A percentile compares a stretch with the other conserved stretches of the same genome.
These are phyloP conservation scores for Ictidomys tridecemlineatus DNA, from an alignment of 2,113 vertebrate genomes.

Conservation along the genomic window DNA sequence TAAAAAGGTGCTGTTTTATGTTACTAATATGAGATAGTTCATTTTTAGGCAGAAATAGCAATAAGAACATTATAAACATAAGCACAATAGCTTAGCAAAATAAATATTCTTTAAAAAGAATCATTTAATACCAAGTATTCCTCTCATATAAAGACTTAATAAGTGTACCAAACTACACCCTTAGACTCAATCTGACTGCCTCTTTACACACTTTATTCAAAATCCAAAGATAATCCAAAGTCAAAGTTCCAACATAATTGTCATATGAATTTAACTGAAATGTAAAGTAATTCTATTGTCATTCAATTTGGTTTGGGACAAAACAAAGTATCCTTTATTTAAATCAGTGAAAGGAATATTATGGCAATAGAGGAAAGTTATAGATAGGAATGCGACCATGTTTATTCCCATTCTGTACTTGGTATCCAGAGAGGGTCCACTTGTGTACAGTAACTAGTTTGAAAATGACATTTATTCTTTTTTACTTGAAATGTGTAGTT, in stretches of 20 bases:
- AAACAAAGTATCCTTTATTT: neutral
- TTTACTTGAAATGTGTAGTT: neutral
- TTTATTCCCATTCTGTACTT: slow-evolving; percentile 1
- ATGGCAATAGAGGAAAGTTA: neutral
- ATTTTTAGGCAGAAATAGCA: neutral
- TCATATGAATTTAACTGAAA: neutral
- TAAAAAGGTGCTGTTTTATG: neutral
- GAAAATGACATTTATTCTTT: neutral
- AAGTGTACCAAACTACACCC: neutral
- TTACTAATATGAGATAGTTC: neutral
- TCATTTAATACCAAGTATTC: neutral
- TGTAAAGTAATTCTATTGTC: neutral
- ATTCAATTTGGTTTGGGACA: neutral
- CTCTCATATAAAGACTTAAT: neutral
- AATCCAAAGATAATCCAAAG: neutral
- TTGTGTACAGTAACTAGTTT: neutral
- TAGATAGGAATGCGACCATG: neutral
- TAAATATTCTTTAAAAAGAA: neutral
- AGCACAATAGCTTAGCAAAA: neutral
- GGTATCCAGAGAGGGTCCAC: neutral
- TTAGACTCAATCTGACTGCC: neutral
- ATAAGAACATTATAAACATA: neutral
- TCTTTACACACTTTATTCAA: neutral
- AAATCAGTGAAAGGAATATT: neutral
- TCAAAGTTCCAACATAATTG: neutral